These are phyloP conservation scores for Podargus strigoides DNA, from an alignment of 2,797 vertebrate genomes.

Conservation along the genomic window DNA sequence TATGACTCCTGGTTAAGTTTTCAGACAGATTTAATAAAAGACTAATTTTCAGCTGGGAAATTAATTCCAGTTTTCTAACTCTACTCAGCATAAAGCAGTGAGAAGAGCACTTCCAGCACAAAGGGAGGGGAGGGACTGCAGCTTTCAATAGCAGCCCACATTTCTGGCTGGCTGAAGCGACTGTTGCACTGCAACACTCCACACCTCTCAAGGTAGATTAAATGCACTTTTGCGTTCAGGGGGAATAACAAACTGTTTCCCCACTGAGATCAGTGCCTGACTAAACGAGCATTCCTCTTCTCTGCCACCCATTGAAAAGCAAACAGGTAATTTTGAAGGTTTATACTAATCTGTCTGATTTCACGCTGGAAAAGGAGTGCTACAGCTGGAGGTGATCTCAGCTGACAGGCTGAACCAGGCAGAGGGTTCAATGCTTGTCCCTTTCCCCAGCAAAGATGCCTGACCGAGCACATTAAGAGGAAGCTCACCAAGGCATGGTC, in stretches of 20 bases:
- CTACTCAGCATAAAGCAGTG: not conserved
- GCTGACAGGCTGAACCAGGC: not conserved
- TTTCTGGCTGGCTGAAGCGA: not conserved
- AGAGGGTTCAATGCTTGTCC: not conserved
- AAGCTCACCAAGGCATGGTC: not conserved
- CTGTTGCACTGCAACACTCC: not conserved
- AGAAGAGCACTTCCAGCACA: not conserved
- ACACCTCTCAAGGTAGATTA: constrained; percentile 11
- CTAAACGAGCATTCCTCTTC: not conserved
- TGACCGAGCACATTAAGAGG: not conserved
- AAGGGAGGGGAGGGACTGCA: not conserved
- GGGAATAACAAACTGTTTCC: not conserved
- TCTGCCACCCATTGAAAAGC: not conserved
- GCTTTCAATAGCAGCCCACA: not conserved
- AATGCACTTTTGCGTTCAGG: not conserved
- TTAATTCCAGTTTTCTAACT: not conserved
- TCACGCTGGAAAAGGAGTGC: not conserved
- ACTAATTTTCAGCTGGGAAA: not conserved
- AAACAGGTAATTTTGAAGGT: not conserved
- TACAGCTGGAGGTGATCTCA: not conserved
- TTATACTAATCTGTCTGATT: not conserved
- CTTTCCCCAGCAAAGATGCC: not conserved
- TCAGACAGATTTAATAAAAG: not conserved
- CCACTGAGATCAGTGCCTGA: not conserved
- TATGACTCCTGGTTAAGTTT: not conserved